These are phyloP conservation scores for Pseudomyrmex concolor DNA, from an alignment of 1,140 invertebrate species.

Conservation along the genomic window DNA sequence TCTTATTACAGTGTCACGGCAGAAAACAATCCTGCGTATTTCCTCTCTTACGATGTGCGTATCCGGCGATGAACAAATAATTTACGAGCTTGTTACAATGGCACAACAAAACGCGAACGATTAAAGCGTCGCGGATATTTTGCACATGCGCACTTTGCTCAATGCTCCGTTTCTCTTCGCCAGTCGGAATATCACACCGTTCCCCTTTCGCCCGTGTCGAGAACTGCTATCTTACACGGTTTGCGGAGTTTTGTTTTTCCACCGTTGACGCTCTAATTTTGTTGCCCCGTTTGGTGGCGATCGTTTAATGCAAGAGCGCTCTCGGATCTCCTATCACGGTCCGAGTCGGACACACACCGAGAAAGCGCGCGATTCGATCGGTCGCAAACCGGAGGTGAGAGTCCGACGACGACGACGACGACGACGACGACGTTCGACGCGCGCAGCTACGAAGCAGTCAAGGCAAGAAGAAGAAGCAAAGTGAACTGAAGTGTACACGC, in stretches of 20 bases:
- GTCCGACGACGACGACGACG: background rate
- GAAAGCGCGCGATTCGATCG: too few relatives aligned
- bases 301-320: background rate
- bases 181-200: background rate
- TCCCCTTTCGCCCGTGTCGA: background rate
- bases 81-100: background rate
- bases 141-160: constrained; percentile 44
- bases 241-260: background rate
- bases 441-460: background rate
- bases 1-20: background rate
- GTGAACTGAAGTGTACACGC: background rate
- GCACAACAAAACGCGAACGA: constrained; percentile 3
- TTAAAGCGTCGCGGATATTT: constrained; percentile 8
- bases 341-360: background rate
- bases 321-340: background rate
- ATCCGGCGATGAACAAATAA: too few relatives aligned
- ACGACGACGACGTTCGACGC: too few relatives aligned
- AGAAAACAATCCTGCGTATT: background rate
- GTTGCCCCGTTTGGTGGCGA: background rate
- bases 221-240: too few relatives aligned
- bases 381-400: background rate
- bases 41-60: background rate
- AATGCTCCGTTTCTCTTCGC: constrained; percentile 1
- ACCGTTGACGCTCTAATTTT: background rate
- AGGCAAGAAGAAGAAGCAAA: constrained; percentile 7